phyloP scores from a whole-genome alignment of 2,113 vertebrate genomes.

The Syngnathus scovelli region DNA sequence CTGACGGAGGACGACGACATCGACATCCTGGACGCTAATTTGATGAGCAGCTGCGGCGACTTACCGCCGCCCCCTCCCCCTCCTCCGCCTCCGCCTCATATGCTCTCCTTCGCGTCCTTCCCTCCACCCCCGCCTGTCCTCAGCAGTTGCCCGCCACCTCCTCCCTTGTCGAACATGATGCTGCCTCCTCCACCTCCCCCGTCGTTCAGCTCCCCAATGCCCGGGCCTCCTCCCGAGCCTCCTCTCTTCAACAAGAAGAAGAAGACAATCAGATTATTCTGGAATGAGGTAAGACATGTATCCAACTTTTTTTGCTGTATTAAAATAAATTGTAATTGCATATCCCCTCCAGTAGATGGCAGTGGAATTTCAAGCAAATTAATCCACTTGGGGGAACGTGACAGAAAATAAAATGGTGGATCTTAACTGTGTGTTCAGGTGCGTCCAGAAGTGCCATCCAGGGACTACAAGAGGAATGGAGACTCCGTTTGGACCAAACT shows the following conservation, averaged over 20 bases:
- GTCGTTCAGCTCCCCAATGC: conserved; percentile 38
- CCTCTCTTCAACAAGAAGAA: conserved; percentile 88
- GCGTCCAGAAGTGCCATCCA: conserved; percentile 81
- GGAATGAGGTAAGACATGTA: conserved; percentile 84
- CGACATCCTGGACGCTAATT: conserved; percentile 80
- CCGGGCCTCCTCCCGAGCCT: conserved; percentile 72
- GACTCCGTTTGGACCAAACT: conserved; percentile 93
- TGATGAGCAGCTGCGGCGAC: conserved; percentile 72
- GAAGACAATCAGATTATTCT: conserved; percentile 96
- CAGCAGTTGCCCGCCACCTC: conserved; percentile 68
- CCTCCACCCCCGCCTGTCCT: conserved; percentile 73
- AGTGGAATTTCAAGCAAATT: too few species aligned
- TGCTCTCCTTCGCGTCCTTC: conserved; percentile 64
- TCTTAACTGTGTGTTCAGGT: conserved; percentile 61
- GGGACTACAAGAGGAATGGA: conserved; percentile 77
- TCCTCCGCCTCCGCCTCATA: conserved; percentile 26
- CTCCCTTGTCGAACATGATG: conserved; percentile 72
- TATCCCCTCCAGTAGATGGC: too few species aligned
- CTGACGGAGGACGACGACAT: conserved; percentile 88
- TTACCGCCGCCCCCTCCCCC: conserved; percentile 84
- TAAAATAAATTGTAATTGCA: too few species aligned
- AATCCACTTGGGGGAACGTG: too few species aligned
- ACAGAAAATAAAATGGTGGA: too few species aligned
- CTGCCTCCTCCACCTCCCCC: conserved; percentile 74
- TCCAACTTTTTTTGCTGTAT: background rate